Conservation (phyloP, 2,888 invertebrate genomes). For the Ariolimax columbianus region DNA sequence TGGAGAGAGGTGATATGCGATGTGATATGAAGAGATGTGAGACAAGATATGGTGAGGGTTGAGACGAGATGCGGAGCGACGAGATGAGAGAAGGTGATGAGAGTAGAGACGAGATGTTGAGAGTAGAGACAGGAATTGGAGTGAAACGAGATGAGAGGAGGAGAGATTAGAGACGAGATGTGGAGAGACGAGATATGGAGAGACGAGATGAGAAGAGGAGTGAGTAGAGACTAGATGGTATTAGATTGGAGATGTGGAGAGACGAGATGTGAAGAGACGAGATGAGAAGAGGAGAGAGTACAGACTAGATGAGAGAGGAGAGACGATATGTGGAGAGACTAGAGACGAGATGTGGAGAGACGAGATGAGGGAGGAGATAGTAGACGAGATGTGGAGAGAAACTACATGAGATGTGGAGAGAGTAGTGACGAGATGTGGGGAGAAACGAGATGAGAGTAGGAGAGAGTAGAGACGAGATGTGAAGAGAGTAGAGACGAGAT, state of each 20-base stretch:
- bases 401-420: background rate
- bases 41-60: no score
- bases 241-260: background rate
- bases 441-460: no score
- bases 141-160: background rate
- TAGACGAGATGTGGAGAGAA: no score
- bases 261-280: constrained; percentile 8
- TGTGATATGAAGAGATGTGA: no score
- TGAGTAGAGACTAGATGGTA: background rate
- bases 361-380: no score
- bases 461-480: no score
- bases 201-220: no score
- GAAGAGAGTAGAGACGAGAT: no score
- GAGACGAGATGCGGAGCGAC: background rate
- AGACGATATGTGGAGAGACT: no score
- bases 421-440: background rate
- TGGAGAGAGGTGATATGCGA: no score
- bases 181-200: no score
- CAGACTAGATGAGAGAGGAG: no score
- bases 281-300: background rate
- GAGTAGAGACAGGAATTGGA: constrained; percentile 5
- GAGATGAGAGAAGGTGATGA: background rate
- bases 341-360: constrained; percentile 1
- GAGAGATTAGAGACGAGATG: background rate
- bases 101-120: constrained; percentile 21